Conservation (phyloP, 2,888 invertebrate species). For the Dolichomitus sp. region DNA sequence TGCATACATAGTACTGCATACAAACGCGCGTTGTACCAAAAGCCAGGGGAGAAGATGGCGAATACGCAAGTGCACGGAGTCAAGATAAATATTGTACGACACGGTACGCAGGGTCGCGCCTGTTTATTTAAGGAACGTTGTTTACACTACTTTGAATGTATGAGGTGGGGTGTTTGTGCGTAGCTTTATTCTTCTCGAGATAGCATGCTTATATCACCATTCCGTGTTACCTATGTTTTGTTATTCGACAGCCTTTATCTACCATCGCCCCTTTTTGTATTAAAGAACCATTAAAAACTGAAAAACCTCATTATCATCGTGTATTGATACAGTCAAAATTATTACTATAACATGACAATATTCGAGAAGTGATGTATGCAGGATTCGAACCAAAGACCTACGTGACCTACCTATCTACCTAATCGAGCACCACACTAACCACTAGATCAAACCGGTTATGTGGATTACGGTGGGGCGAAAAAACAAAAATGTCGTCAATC, state of each 20-base stretch:
- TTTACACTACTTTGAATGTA: slow-evolving; percentile 67
- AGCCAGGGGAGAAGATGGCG: slow-evolving; percentile 65
- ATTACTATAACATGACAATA: not conserved
- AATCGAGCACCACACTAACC: too few relatives aligned
- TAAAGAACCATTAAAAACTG: not conserved
- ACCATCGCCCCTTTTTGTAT: not conserved
- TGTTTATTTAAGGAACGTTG: slow-evolving; percentile 76
- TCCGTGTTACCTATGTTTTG: not conserved
- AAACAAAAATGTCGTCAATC: too few relatives aligned
- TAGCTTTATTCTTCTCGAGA: slow-evolving; percentile 15
- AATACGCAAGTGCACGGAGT: slow-evolving; percentile 64
- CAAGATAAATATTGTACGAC: slow-evolving; percentile 77
- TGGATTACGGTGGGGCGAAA: too few relatives aligned
- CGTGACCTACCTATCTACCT: too few relatives aligned
- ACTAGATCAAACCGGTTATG: too few relatives aligned
- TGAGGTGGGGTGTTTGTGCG: slow-evolving; percentile 1
- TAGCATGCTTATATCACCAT: not conserved
- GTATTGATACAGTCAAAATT: not conserved
- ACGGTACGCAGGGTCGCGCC: slow-evolving; percentile 61
- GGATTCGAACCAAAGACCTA: too few relatives aligned
- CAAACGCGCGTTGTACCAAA: slow-evolving; percentile 20
- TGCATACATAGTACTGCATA: slow-evolving; percentile 14
- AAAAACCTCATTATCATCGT: not conserved
- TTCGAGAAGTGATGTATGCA: too few relatives aligned
- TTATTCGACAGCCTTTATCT: not conserved